Base-by-base conservation (phyloP, 2,113 vertebrate species). In the Anseranas semipalmata region DNA sequence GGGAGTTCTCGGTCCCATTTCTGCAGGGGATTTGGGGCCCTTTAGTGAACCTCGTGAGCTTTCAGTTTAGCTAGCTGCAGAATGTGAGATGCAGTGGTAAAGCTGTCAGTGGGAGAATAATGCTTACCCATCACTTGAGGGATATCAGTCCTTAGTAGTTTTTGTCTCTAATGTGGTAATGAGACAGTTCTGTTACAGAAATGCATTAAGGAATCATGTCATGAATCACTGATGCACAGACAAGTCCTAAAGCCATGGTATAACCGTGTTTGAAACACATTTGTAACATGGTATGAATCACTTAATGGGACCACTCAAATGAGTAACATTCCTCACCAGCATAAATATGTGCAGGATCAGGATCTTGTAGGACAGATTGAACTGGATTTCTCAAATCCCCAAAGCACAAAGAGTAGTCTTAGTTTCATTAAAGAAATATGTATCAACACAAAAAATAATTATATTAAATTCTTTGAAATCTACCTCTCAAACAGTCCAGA, bases 231-330 rank as follows among this genome's bases (percentile, higher is more conserved):
- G 85, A 65, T 5, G n/a, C 37, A 30, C 1, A 18, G 25, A 43
- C 27, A 75, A 80, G 43, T 90, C 65, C 72, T 81, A 52, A 86
- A 86, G 33, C 53, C 15, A 10, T 19, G 37, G 41, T 63, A 33
- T 8, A 84, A 33, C 68, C 56, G 28, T 20, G 12, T 35, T 67
- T 71, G 46, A 88, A 75, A 87, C 52, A 67, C 39, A 4, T 13
- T 86, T 70, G 33, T 78, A 94, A 81, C 60, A 45, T 8, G 35
- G 18, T 71, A 43, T 20, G 30, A 71, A 59, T 37, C 77, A 60
- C 72, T 93, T 92, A 92, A 88, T 71, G 65, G 70, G 72, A 48
- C 48, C 68, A 33, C 90, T 87, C 39, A 82, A 84, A 90, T 55
- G 18, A 85, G 27, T 58, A 78, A 75, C 80, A 30, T 84, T 89